Base-by-base conservation (phyloP, 2,113 vertebrate species). In the Thunnus maccoyii region DNA sequence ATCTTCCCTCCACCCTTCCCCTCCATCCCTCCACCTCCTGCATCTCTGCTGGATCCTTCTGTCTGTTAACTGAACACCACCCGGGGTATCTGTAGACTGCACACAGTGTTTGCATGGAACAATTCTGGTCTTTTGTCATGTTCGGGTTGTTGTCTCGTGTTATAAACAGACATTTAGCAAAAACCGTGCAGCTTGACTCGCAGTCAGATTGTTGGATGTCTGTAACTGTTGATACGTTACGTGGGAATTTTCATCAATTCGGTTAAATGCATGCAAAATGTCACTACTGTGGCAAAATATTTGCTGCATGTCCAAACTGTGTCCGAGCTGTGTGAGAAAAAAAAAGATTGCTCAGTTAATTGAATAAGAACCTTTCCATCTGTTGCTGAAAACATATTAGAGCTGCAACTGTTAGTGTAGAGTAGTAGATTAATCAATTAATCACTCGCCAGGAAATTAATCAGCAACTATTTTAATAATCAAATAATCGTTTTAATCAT, bases 51-150 rank as follows among this genome's bases (percentile, higher is more conserved):
- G 90, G 90, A 91, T 78, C 54, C 79, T 20, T 80, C 65, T 84
- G 51, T 89, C 74, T 51, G 2, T 80, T 89, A 88, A 60, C 81
- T 77, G 77, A 84, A 15, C 87, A 64, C 68, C 80, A 20, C n/a
- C 65, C 83, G 20, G 84, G 91, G 82, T 93, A 92, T 86, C 83
- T 84, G 72, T 61, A 83, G 62, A 18, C 73, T 36, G 65, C 78
- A 73, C 65, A 16, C 63, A 52, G 18, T 56, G 22, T 80, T 72
- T 82, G 92, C 78, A 87, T 90, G 87, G 20, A 70, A n/a, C 10
- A 0, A 12, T 11, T 78, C 27, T 50, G 15, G 15, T 72, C 47
- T 10, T 76, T 44, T 63, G 51, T 57, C 52, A 46, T 74, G 78
- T 52, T 48, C 32, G 55, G 36, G 4, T 44, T 76, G 20, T 76